phyloP scores from a whole-genome alignment of 2,888 invertebrate species.

The Pterostichus niger region DNA sequence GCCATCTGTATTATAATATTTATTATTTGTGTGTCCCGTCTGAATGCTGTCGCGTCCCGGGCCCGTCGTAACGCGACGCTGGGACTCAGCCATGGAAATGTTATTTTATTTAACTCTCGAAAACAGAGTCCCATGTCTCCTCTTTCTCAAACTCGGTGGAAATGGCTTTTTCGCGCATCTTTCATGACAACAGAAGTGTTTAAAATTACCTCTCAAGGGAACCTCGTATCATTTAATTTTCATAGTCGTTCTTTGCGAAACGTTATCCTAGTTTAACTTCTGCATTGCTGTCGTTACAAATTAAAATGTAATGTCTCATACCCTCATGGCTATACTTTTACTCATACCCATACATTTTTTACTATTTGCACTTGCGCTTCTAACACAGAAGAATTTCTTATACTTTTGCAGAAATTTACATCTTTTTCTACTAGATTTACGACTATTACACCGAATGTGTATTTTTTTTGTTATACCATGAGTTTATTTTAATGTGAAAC shows the following conservation, averaged over 20 bases:
- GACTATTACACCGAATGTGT: no score
- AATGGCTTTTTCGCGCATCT: slow-evolving; percentile 76
- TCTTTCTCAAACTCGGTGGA: slow-evolving; percentile 75
- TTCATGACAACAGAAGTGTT: slow-evolving; percentile 77
- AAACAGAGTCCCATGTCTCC: slow-evolving; percentile 75
- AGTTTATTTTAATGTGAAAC: no score
- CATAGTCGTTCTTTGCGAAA: slow-evolving; percentile 73
- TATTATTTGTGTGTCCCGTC: slow-evolving; percentile 77
- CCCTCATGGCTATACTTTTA: slow-evolving; percentile 21
- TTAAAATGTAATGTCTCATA: slow-evolving; percentile 76
- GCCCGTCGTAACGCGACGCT: slow-evolving; percentile 74
- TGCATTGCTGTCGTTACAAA: slow-evolving; percentile 69
- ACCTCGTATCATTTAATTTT: slow-evolving; percentile 77
- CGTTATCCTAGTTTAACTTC: slow-evolving; percentile 53
- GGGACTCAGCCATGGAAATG: slow-evolving; percentile 74
- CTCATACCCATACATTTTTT: slow-evolving; percentile 3
- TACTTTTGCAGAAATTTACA: no score
- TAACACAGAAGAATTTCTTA: no score
- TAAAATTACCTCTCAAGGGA: slow-evolving; percentile 76
- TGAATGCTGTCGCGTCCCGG: slow-evolving; percentile 74
- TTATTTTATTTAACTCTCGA: slow-evolving; percentile 76
- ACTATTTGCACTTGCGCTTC: no score
- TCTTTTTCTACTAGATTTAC: no score
- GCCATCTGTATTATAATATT: slow-evolving; percentile 77
- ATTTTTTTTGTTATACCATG: no score